Conservation (phyloP, 2,113 vertebrate genomes). For the Caranx melampygus region DNA sequence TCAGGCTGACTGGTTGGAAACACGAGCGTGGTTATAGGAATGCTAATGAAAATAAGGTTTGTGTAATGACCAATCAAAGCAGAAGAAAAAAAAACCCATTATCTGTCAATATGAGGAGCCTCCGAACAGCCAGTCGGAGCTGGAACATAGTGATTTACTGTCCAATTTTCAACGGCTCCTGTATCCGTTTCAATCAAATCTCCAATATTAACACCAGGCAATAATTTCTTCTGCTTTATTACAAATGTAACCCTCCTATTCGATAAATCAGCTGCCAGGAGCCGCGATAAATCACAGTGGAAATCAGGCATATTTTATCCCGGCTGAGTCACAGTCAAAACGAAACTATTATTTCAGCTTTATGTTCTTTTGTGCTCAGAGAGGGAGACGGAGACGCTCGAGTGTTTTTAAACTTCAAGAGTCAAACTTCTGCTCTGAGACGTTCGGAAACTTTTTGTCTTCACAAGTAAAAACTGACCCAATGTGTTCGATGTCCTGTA, state of each 20-base stretch:
- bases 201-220: slow-evolving; percentile 78
- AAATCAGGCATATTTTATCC: slow-evolving; percentile 78
- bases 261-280: slow-evolving; percentile 73
- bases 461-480: too few relatives aligned
- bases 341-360: slow-evolving; percentile 68
- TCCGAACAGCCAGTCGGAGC: slow-evolving; percentile 52
- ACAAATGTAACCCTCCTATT: slow-evolving; percentile 67
- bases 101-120: slow-evolving; percentile 75
- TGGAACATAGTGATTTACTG: slow-evolving; percentile 77
- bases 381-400: background rate
- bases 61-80: slow-evolving; percentile 74
- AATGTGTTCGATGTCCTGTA: too few relatives aligned
- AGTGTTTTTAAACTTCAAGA: too few relatives aligned
- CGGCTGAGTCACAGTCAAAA: slow-evolving; percentile 70
- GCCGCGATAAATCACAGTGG: slow-evolving; percentile 65
- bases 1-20: slow-evolving; percentile 34
- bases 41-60: slow-evolving; percentile 76
- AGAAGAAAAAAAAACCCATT: slow-evolving; percentile 54
- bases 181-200: slow-evolving; percentile 82
- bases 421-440: too few relatives aligned
- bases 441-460: too few relatives aligned
- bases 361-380: slow-evolving; percentile 45
- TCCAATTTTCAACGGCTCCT: slow-evolving; percentile 72
- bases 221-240: slow-evolving; percentile 80
- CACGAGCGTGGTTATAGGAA: slow-evolving; percentile 51